These are phyloP conservation scores for Bombus superbus DNA, from an alignment of 1,140 invertebrate genomes.

Conservation along the genomic window DNA sequence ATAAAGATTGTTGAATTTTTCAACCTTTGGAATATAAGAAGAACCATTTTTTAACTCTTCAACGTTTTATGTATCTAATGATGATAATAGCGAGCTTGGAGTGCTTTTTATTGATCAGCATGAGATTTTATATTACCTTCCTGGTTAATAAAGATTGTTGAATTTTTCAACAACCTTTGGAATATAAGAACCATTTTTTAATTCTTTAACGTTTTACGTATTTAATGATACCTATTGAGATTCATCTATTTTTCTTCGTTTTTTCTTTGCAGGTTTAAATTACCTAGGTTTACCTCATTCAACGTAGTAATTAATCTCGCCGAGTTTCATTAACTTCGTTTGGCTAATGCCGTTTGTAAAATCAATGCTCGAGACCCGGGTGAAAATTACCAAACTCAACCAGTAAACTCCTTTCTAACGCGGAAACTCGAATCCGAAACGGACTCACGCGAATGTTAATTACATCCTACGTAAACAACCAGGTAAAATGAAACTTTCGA, in stretches of 20 bases:
- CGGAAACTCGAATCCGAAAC: neutral
- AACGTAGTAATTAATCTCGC: conserved; percentile 4
- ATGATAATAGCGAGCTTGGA: too few species aligned
- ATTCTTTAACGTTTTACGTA: too few species aligned
- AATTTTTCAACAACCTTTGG: too few species aligned
- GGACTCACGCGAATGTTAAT: conserved; percentile 2
- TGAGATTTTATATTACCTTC: too few species aligned
- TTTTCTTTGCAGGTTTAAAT: too few species aligned
- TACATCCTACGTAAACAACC: conserved; percentile 11
- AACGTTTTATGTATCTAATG: too few species aligned
- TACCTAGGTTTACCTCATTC: neutral
- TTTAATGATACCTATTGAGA: neutral
- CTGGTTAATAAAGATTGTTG: too few species aligned
- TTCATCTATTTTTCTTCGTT: neutral
- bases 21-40: too few species aligned
- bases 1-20: too few species aligned
- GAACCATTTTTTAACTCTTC: too few species aligned
- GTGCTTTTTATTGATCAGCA: too few species aligned
- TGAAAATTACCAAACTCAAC: neutral
- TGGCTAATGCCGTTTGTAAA: neutral
- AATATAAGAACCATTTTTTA: too few species aligned
- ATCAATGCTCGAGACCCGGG: neutral
- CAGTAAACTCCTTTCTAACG: neutral
- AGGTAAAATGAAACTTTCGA: conserved; percentile 28
- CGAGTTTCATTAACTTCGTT: conserved; percentile 21